A percentile compares a stretch with the other conserved stretches of the same genome.
Conservation (phyloP, 1,140 invertebrate species). For the Pentalonia nigronervosa region DNA sequence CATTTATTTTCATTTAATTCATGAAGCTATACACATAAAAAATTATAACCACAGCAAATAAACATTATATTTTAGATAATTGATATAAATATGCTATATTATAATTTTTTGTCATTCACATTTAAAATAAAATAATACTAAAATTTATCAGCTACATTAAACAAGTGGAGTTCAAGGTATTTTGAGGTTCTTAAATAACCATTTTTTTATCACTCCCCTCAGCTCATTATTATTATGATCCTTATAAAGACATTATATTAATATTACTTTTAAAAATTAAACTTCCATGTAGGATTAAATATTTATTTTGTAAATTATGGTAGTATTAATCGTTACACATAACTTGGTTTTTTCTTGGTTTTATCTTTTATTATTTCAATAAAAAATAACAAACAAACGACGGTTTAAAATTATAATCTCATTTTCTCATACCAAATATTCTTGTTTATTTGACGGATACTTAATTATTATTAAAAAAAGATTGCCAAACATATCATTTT, state of each 20-base stretch:
- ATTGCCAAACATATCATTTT: not conserved
- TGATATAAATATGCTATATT: too few species aligned
- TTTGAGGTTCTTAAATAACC: not conserved
- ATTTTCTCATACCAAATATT: not conserved
- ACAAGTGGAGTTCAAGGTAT: not conserved
- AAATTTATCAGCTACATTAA: not conserved
- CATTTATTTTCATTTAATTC: too few species aligned
- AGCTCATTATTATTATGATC: not conserved
- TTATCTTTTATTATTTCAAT: not conserved
- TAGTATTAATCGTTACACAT: not conserved
- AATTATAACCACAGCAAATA: too few species aligned
- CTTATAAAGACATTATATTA: not conserved
- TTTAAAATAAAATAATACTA: too few species aligned
- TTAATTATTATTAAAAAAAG: too few species aligned
- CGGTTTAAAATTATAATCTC: not conserved
- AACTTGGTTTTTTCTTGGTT: not conserved
- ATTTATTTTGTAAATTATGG: not conserved
- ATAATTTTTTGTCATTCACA: not conserved
- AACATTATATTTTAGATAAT: too few species aligned
- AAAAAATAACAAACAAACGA: not conserved
- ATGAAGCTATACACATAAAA: not conserved
- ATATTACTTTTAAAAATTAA: not conserved
- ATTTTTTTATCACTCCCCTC: not conserved
- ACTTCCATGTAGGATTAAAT: not conserved
- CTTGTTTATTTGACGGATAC: not conserved